Conservation (phyloP, 2,113 vertebrate genomes). For the Electrona antarctica region DNA sequence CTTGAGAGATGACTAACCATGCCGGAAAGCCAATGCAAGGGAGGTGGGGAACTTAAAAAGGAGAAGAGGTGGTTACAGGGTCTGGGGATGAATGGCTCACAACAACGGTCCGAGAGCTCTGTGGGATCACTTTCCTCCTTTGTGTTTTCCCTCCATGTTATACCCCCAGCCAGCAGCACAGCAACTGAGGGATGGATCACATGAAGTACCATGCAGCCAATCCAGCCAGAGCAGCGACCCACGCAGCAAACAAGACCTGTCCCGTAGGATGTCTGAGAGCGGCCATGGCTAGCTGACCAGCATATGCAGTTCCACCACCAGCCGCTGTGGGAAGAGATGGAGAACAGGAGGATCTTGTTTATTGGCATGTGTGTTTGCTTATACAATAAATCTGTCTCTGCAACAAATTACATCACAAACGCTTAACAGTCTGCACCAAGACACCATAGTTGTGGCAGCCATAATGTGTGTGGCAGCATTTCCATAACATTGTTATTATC, state of each 20-base stretch:
- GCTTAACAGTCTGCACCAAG: too few relatives aligned
- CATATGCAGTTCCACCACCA: conserved; percentile 75
- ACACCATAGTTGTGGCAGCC: too few relatives aligned
- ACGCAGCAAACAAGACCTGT: conserved; percentile 85
- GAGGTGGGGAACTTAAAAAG: conserved; percentile 48
- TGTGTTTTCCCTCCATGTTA: background rate
- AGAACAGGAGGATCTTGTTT: background rate
- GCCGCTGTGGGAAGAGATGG: conserved; percentile 66
- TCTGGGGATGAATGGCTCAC: conserved; percentile 13
- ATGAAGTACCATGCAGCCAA: conserved; percentile 90
- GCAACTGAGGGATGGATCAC: conserved; percentile 70
- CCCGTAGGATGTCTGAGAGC: conserved; percentile 82
- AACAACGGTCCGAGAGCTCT: conserved; percentile 19
- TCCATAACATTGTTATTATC: too few relatives aligned
- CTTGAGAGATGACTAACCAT: conserved; percentile 6
- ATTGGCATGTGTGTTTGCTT: too few relatives aligned
- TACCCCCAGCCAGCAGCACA: conserved; percentile 20
- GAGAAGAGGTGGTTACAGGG: background rate
- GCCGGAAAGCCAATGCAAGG: conserved; percentile 1
- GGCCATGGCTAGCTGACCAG: conserved; percentile 68
- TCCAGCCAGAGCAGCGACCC: conserved; percentile 83
- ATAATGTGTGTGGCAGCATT: too few relatives aligned
- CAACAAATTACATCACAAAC: too few relatives aligned
- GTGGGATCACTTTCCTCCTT: conserved; percentile 3
- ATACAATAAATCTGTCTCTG: too few relatives aligned